Percentiles rank a stretch among this genome's conserved stretches.
Conservation (phyloP, 2,113 vertebrate species). For the Cavia porcellus region DNA sequence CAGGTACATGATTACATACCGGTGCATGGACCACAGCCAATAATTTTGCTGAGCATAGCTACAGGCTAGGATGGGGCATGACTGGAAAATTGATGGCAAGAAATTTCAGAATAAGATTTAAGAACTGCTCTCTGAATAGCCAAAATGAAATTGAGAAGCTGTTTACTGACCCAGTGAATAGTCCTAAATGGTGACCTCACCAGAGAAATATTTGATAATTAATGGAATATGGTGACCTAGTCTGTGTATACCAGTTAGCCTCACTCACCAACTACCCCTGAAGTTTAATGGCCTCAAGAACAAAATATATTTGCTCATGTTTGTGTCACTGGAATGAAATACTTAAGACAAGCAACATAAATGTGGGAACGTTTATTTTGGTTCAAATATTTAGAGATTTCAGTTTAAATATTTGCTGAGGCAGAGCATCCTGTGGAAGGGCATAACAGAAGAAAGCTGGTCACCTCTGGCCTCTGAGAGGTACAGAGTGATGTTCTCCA, state of each 20-base stretch:
- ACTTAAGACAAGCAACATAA: not conserved
- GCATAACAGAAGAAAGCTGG: not conserved
- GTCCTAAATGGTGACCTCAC: not conserved
- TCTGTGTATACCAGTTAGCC: not conserved
- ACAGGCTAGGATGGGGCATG: not conserved
- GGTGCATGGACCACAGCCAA: not conserved
- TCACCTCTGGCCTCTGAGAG: not conserved
- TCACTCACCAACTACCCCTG: not conserved
- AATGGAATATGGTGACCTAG: not conserved
- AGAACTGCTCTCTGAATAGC: not conserved
- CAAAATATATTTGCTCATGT: not conserved
- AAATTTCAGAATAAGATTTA: not conserved
- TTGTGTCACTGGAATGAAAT: not conserved
- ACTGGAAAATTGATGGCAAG: not conserved
- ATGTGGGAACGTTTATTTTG: not conserved
- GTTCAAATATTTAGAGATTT: not conserved
- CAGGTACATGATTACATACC: not conserved
- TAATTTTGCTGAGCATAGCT: not conserved
- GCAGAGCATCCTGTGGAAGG: not conserved
- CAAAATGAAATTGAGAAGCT: not conserved
- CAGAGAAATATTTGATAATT: not conserved
- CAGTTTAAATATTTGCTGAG: not conserved
- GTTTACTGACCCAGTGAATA: not conserved
- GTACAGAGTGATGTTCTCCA: not conserved
- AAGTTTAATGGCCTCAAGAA: not conserved